Conservation (phyloP, 2,797 vertebrate genomes). For the Darevskia mixta region DNA sequence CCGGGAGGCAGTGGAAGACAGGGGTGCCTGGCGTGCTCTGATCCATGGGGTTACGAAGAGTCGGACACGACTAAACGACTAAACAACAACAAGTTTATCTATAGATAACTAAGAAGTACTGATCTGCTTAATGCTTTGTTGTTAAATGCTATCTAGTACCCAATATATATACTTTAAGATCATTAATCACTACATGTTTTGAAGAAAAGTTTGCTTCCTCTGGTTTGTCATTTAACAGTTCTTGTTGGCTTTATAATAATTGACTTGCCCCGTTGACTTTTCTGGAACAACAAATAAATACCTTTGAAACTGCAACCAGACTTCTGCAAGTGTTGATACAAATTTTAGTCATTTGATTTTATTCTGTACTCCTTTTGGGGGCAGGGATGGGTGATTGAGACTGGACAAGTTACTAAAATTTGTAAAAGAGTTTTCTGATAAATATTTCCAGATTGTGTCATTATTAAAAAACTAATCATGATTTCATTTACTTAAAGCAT, state of each 20-base stretch:
- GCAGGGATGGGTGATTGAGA: too few species aligned
- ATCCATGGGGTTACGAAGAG: too few species aligned
- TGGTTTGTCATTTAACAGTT: slow-evolving; percentile 4
- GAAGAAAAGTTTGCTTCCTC: neutral
- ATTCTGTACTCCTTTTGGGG: neutral
- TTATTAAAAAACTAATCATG: neutral
- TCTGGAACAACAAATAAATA: neutral
- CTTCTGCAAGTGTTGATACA: slow-evolving; percentile 13
- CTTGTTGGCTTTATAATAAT: neutral
- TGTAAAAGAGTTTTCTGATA: slow-evolving; percentile 14
- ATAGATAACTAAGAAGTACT: neutral
- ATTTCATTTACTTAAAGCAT: neutral
- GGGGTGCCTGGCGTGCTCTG: too few species aligned
- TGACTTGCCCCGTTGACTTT: neutral
- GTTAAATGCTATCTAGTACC: neutral
- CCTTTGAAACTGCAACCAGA: neutral
- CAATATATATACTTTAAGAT: slow-evolving; percentile 1
- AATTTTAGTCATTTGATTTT: too few species aligned
- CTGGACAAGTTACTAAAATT: neutral
- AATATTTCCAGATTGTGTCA: neutral
- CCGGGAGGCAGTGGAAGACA: too few species aligned
- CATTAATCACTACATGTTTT: neutral
- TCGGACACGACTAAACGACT: too few species aligned
- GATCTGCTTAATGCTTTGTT: neutral
- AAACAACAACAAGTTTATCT: neutral